A percentile compares a stretch with the other conserved stretches of the same genome.
phyloP scores from a whole-genome alignment of 2,888 invertebrate species.

The Operophtera brumata region DNA sequence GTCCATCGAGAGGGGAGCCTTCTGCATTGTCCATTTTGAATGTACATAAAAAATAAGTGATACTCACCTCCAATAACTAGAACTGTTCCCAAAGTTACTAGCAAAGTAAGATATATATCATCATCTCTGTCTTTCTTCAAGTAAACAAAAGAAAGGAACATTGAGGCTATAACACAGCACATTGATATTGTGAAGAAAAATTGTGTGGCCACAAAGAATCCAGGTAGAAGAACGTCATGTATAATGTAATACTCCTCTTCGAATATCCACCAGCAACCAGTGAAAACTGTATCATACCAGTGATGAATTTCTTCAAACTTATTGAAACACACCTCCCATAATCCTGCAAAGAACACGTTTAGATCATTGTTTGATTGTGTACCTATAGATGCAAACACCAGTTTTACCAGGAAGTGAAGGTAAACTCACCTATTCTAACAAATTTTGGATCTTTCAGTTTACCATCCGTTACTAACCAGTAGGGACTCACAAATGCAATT shows the following conservation, averaged over 20 bases:
- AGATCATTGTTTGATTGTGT: not conserved
- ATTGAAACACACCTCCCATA: conserved; percentile 97
- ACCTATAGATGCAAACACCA: not conserved
- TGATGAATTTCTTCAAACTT: conserved; percentile 92
- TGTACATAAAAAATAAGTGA: not conserved
- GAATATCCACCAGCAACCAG: conserved; percentile 98
- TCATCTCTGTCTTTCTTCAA: conserved; percentile 87
- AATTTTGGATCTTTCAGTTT: conserved; percentile 88
- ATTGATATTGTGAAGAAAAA: conserved; percentile 95
- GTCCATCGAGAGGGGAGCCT: too few species aligned
- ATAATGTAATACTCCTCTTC: conserved; percentile 98
- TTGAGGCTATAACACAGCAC: conserved; percentile 88
- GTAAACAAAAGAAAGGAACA: conserved; percentile 87
- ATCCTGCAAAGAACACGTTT: conserved; percentile 79
- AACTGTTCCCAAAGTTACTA: conserved; percentile 87
- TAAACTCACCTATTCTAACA: conserved; percentile 85
- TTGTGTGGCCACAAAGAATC: conserved; percentile 96
- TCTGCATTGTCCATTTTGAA: too few species aligned
- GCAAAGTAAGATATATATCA: conserved; percentile 86
- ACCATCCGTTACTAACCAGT: conserved; percentile 93
- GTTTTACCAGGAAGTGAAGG: not conserved
- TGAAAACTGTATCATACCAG: conserved; percentile 90
- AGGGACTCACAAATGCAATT: conserved; percentile 91
- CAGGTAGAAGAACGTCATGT: conserved; percentile 92
- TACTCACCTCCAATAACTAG: conserved; percentile 84